phyloP scores from a whole-genome alignment of 2,888 invertebrate species.

The Pristionchus exspectatus region DNA sequence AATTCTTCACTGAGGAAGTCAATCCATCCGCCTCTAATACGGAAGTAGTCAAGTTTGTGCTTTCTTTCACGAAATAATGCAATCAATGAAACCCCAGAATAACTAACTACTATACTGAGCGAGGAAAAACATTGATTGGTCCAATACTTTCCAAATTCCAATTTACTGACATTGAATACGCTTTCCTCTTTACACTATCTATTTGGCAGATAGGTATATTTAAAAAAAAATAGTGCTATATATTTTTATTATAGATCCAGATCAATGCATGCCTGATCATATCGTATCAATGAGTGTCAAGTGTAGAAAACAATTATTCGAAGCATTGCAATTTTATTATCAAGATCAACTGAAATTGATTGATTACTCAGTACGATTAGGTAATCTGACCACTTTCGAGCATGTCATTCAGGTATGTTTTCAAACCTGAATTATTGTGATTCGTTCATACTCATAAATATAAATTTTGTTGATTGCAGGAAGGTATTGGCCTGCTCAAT shows the following conservation, averaged over 20 bases:
- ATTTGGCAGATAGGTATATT: not conserved
- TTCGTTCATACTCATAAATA: too few species aligned
- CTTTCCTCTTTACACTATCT: not conserved
- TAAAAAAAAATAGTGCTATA: not conserved
- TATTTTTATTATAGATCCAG: not conserved
- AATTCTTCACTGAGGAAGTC: not conserved
- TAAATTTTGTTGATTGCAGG: not conserved
- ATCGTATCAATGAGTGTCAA: not conserved
- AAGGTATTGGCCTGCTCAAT: not conserved
- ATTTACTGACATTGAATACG: not conserved
- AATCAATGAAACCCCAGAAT: not conserved
- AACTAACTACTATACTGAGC: not conserved
- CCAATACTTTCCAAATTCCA: not conserved
- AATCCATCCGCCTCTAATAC: not conserved
- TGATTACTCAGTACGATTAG: slow-evolving; percentile 26
- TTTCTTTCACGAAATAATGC: not conserved
- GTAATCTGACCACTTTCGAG: not conserved
- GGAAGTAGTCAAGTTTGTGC: not conserved
- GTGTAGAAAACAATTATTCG: not conserved
- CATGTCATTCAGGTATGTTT: not conserved
- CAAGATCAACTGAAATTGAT: slow-evolving; percentile 1
- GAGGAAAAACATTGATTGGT: not conserved
- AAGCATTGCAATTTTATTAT: not conserved
- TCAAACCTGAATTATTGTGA: too few species aligned
- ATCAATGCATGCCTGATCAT: not conserved